A percentile compares a stretch with the other conserved stretches of the same genome.
phyloP scores from a whole-genome alignment of 2,888 invertebrate genomes.

The Serripes groenlandicus region DNA sequence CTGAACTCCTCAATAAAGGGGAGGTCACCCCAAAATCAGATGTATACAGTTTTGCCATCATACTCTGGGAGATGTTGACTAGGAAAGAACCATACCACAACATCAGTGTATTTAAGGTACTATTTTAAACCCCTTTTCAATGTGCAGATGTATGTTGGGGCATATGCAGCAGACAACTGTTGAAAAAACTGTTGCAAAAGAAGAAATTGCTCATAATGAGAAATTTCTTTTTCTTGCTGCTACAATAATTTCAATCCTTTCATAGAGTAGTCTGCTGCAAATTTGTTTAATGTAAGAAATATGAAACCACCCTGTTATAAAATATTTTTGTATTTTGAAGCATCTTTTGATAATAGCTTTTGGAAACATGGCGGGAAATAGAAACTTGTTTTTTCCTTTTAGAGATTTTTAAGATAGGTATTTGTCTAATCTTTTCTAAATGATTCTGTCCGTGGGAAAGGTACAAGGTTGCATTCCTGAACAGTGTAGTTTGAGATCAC shows the following conservation, averaged over 20 bases:
- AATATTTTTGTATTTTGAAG: no score
- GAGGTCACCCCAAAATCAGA: slow-evolving; percentile 83
- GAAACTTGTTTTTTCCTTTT: no score
- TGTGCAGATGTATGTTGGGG: neutral
- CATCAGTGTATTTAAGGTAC: slow-evolving; percentile 82
- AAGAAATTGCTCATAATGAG: neutral
- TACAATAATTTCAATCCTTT: no score
- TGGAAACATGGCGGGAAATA: no score
- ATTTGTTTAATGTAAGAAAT: neutral
- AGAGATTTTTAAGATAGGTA: no score
- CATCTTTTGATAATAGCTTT: no score
- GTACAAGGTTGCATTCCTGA: no score
- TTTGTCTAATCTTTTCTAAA: no score
- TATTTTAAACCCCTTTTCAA: neutral
- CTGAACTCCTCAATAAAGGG: slow-evolving; percentile 82
- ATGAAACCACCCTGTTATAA: neutral
- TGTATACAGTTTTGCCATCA: slow-evolving; percentile 83
- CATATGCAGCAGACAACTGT: no score
- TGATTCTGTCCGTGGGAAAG: no score
- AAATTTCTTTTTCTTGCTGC: neutral
- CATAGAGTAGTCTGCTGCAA: neutral
- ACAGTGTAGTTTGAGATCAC: no score
- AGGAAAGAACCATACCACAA: slow-evolving; percentile 80
- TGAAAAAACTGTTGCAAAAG: neutral
- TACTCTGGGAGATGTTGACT: slow-evolving; percentile 85